Base-by-base conservation (phyloP, 2,113 vertebrate genomes). In the Sinocyclocheilus anophthalmus region DNA sequence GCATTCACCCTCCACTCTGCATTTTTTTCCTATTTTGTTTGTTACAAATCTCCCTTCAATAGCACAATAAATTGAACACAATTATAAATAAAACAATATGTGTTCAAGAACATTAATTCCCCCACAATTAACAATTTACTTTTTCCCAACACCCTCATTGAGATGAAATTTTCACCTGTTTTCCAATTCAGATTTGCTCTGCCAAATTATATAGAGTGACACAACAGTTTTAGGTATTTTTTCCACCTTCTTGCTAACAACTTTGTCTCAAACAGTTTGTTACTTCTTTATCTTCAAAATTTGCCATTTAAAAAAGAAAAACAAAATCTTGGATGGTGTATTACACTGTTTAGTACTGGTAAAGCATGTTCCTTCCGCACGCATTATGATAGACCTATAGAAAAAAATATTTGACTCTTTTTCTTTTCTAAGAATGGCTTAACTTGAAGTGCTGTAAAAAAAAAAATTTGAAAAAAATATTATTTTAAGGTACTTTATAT, bases 81-180 rank as follows among this genome's bases (percentile, higher is more conserved):
- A 65, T 7, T 65, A 45, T 59, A 45, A 45, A 45, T 45, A 81
- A 65, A 81, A 79, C n/a, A 24, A 78, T n/a, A 22, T 63, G 37
- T 45, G 22, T 80, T 80, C 22, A 42, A 42, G 37, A 63, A 16
- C 20, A 39, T 59, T 24, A 0, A 22, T 80, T 42, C 11, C 37
- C 22, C 2, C 33, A 45, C 18, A 65, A 81, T 26, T 24, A 80
- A 3, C 42, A 48, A 76, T 48, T 48, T 8, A 39, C 4, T 22
- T 37, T 37, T 12, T 59, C 53, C 37, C 53, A 7, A 59, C 55
- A 61, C 50, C 77, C 77, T 39, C 26, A 61, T 39, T 79, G 39
- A 79, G 76, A 37, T 57, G 0, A 1, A 22, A 75, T 48, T 48
- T 69, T 75, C 5, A 75, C 72, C 39, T 14, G 72, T 75, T 75